Conservation (phyloP, 2,888 invertebrate genomes). For the Mimas tiliae region DNA sequence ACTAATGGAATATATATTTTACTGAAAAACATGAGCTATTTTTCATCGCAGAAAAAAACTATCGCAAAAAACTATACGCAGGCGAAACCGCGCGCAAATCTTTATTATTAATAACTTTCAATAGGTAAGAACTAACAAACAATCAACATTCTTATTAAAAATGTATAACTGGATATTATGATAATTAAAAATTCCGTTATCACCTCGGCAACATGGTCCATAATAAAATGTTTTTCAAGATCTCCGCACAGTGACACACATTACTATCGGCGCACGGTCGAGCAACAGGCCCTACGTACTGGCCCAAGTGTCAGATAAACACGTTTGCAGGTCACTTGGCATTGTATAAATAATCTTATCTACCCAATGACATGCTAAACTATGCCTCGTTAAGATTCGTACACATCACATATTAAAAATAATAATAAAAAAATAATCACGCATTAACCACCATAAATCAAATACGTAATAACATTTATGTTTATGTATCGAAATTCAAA, state of each 20-base stretch:
- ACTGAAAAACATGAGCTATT: too few relatives aligned
- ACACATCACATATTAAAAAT: slow-evolving; percentile 25
- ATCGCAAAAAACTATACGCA: too few relatives aligned
- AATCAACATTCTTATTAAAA: neutral
- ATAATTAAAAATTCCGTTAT: neutral
- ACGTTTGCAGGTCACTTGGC: slow-evolving; percentile 55
- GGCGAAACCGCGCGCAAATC: too few relatives aligned
- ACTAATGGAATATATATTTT: too few relatives aligned
- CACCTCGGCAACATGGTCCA: neutral
- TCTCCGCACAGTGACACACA: slow-evolving; percentile 40
- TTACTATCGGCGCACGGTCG: slow-evolving; percentile 36
- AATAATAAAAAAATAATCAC: neutral
- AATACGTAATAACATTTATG: too few relatives aligned
- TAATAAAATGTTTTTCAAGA: slow-evolving; percentile 40
- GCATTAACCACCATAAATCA: too few relatives aligned
- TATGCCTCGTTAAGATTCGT: slow-evolving; percentile 41
- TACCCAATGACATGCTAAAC: slow-evolving; percentile 60
- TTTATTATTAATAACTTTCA: too few relatives aligned
- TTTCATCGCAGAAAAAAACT: too few relatives aligned
- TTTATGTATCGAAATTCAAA: too few relatives aligned
- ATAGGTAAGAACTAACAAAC: too few relatives aligned
- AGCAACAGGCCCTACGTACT: slow-evolving; percentile 57
- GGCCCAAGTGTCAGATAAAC: slow-evolving; percentile 64
- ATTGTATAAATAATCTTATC: slow-evolving; percentile 63
- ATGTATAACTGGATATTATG: neutral